Evolutionary conservation across 2,797 vertebrate genomes (phyloP), one percentile per base, ranked within the genome.

Genomic region (Brachymystax lenok): DNA sequence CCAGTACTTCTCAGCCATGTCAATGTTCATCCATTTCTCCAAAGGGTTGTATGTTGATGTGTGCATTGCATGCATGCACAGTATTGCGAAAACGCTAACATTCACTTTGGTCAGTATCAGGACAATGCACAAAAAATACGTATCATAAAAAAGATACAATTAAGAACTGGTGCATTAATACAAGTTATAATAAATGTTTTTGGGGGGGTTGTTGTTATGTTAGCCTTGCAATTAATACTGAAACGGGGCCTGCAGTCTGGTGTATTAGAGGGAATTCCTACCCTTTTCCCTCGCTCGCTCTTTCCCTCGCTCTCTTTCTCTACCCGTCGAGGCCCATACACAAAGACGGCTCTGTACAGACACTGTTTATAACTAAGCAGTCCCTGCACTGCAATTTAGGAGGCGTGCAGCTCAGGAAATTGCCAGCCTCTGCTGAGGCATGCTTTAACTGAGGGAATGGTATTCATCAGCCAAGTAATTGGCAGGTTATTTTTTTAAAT

Each of bases 351-450:
- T 93, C 95, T 98, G 96, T 99, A 89, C 90, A 77, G 79, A 76
- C 91, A 63, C 78, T 94, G 88, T 95, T 93, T 94, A 92, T 91
- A 94, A 95, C 93, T 83, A 91, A 94, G 89, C 92, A 93, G 95
- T 88, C 95, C 95, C 94, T 94, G 95, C 95, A 91, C 96, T 96
- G 96, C 95, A 95, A 93, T 97, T 97, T 96, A 94, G 95, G 94
- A 97, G 96, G 96, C 94, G 93, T 96, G 95, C 94, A 94, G 92
- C 88, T 94, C 95, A 97, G 96, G 97, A 98, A 98, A 98, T 97
- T 96, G 96, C 95, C 93, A 94, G 94, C 95, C 95, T 96, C 93
- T 94, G 93, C 96, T 90, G 86, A 89, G 94, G 93, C 94, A 90
- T 91, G 95, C 94, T 97, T 96, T 96, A 94, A 96, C 96, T 96